A percentile compares a stretch with the other conserved stretches of the same genome.
Evolutionary conservation across 1,140 invertebrate species (phyloP).

Genomic region (Nephotettix cincticeps): DNA sequence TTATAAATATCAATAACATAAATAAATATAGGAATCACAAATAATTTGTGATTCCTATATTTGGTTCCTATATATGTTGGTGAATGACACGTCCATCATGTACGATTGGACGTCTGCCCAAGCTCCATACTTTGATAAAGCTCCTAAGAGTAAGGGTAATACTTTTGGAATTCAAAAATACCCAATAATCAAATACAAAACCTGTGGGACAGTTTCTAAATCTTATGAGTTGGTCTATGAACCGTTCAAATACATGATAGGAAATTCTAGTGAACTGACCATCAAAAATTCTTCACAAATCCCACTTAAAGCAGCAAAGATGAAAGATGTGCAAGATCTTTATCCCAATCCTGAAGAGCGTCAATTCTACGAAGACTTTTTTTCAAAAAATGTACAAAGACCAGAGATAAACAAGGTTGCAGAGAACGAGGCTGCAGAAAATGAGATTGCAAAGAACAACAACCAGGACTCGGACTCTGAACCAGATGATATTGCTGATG

Average conservation of each 20-base stretch:
- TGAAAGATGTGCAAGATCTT: constrained; percentile 13
- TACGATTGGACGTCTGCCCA: constrained; percentile 6
- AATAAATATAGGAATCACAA: too few relatives aligned
- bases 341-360: constrained; percentile 9
- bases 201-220: constrained; percentile 3
- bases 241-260: constrained; percentile 6
- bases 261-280: not conserved
- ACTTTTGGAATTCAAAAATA: too few relatives aligned
- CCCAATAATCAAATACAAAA: not conserved
- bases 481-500: constrained; percentile 24
- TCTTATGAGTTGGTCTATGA: constrained; percentile 17
- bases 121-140: not conserved
- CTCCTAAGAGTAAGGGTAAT: not conserved
- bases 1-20: too few relatives aligned
- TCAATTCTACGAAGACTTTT: constrained; percentile 15
- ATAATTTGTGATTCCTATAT: too few relatives aligned
- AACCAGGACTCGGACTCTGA: constrained; percentile 17
- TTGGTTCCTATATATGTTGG: too few relatives aligned
- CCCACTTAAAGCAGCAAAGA: constrained; percentile 12
- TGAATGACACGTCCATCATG: constrained; percentile 7
- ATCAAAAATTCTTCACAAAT: constrained; percentile 1
- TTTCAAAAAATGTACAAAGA: not conserved
- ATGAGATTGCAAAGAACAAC: too few relatives aligned
- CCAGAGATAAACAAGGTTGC: not conserved
- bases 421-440: not conserved